Evolutionary conservation across 1,140 invertebrate species (phyloP).

Genomic region (Drosophila mauritiana): DNA sequence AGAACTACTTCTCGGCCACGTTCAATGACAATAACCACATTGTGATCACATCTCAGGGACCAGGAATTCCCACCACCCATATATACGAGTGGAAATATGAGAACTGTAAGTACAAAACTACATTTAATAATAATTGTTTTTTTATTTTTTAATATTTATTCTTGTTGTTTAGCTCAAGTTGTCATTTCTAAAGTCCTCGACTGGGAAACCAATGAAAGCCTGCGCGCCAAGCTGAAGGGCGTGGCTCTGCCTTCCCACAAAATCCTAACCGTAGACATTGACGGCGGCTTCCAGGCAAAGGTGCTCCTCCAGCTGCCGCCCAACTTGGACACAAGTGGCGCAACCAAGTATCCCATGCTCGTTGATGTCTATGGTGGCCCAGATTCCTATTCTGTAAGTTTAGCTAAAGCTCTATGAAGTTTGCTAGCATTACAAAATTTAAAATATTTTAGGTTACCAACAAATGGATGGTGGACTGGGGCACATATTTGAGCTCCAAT

Average conservation of each 20-base stretch:
- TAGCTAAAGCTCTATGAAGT: not conserved
- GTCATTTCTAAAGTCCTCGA: slow-evolving; percentile 63
- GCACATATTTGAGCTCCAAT: slow-evolving; percentile 92
- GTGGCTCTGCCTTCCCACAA: slow-evolving; percentile 64
- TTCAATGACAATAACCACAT: slow-evolving; percentile 75
- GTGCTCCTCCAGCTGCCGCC: slow-evolving; percentile 90
- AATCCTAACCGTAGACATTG: slow-evolving; percentile 70
- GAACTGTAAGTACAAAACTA: slow-evolving; percentile 49
- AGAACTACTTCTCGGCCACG: slow-evolving; percentile 75
- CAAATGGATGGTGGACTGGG: slow-evolving; percentile 91
- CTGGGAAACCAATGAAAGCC: slow-evolving; percentile 71
- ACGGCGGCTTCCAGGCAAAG: slow-evolving; percentile 75
- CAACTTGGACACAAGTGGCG: slow-evolving; percentile 88
- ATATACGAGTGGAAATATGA: slow-evolving; percentile 67
- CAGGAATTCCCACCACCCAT: slow-evolving; percentile 68
- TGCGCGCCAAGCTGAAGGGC: slow-evolving; percentile 55
- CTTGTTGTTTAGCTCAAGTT: slow-evolving; percentile 57
- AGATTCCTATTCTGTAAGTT: slow-evolving; percentile 91
- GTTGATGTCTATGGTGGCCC: slow-evolving; percentile 96
- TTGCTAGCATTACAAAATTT: not conserved
- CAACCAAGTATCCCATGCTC: slow-evolving; percentile 92
- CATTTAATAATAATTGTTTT: not conserved
- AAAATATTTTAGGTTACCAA: slow-evolving; percentile 84
- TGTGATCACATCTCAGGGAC: slow-evolving; percentile 74
- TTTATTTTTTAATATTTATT: too few species aligned